Evolutionary conservation across 2,888 invertebrate genomes (phyloP).

Genomic region (Druceiella hillmani): DNA sequence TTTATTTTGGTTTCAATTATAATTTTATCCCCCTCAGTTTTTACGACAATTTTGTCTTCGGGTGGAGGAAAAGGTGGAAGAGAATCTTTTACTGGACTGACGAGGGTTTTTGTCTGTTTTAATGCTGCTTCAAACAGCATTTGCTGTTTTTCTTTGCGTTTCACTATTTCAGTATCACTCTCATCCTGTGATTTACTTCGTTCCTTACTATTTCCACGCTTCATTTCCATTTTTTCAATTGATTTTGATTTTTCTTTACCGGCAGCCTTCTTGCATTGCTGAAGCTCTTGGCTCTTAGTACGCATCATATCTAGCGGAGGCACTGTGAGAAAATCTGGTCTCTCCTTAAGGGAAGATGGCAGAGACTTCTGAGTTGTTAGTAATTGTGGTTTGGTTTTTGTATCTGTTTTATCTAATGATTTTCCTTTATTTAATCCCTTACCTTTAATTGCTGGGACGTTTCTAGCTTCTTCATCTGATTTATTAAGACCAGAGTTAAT

Average conservation of each 20-base stretch:
- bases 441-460: slow-evolving; percentile 33
- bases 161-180: slow-evolving; percentile 64
- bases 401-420: slow-evolving; percentile 46
- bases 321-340: slow-evolving; percentile 48
- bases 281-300: slow-evolving; percentile 58
- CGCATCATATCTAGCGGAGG: slow-evolving; percentile 52
- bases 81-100: slow-evolving; percentile 68
- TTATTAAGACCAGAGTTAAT: slow-evolving; percentile 41
- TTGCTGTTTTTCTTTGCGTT: slow-evolving; percentile 69
- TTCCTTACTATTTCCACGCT: slow-evolving; percentile 55
- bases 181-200: slow-evolving; percentile 69
- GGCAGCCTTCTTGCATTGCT: slow-evolving; percentile 43
- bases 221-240: slow-evolving; percentile 59
- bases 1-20: slow-evolving; percentile 68
- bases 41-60: slow-evolving; percentile 67
- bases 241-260: slow-evolving; percentile 65
- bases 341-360: slow-evolving; percentile 48
- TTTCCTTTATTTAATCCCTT: slow-evolving; percentile 42
- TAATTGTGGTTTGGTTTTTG: slow-evolving; percentile 36
- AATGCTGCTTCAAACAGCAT: slow-evolving; percentile 70
- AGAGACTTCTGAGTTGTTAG: slow-evolving; percentile 52
- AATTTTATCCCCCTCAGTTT: slow-evolving; percentile 64
- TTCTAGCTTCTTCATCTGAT: slow-evolving; percentile 38
- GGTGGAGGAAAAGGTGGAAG: slow-evolving; percentile 66
- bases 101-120: slow-evolving; percentile 67